phyloP scores from a whole-genome alignment of 1,140 invertebrate species.

The Neoseiulus cucumeris region DNA sequence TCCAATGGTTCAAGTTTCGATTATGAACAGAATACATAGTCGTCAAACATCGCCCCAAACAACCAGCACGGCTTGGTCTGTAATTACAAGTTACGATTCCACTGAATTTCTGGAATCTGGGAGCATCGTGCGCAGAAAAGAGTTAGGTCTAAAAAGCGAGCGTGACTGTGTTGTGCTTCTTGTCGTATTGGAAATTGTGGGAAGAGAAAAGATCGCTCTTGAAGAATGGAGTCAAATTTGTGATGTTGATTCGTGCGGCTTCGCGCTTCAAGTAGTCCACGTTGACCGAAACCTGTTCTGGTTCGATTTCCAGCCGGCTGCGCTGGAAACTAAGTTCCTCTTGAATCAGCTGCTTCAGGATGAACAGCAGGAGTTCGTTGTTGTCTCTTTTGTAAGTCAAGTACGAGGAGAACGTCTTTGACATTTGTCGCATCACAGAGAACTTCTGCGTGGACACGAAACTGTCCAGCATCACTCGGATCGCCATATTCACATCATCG shows the following conservation, averaged over 20 bases:
- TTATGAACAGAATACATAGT: too few relatives aligned
- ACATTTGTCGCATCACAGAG: conserved; percentile 88
- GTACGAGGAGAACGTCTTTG: conserved; percentile 80
- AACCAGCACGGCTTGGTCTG: too few relatives aligned
- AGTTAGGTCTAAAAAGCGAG: background rate
- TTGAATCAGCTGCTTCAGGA: conserved; percentile 73
- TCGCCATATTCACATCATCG: conserved; percentile 91
- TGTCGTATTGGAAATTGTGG: conserved; percentile 73
- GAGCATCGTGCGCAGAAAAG: too few relatives aligned
- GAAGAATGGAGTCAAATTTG: conserved; percentile 73
- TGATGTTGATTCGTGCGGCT: conserved; percentile 77
- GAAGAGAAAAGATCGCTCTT: conserved; percentile 68
- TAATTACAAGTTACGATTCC: too few relatives aligned
- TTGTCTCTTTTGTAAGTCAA: conserved; percentile 84
- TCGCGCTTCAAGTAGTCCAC: conserved; percentile 51
- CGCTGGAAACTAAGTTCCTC: conserved; percentile 73
- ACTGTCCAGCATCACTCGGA: conserved; percentile 86
- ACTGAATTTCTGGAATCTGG: too few relatives aligned
- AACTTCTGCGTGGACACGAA: conserved; percentile 98
- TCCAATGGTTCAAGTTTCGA: too few relatives aligned
- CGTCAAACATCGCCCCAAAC: too few relatives aligned
- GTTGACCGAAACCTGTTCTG: conserved; percentile 31
- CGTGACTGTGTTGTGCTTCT: background rate
- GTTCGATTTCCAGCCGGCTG: conserved; percentile 48
- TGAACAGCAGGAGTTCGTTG: conserved; percentile 84